These are phyloP conservation scores for Eupeodes luniger DNA, from an alignment of 2,888 invertebrate genomes.

Conservation along the genomic window DNA sequence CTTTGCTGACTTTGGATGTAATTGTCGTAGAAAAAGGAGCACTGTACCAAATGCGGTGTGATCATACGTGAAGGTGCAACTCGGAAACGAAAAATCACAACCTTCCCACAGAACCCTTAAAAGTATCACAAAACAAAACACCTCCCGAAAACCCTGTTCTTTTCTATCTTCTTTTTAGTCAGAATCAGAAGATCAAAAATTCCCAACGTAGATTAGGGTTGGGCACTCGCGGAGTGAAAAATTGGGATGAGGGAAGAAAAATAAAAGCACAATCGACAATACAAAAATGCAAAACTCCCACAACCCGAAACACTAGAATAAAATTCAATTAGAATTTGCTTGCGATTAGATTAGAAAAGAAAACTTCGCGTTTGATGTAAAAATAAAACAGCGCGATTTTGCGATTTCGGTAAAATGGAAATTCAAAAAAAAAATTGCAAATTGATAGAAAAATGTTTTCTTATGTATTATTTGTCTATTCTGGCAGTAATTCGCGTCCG, in stretches of 20 bases:
- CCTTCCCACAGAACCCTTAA: background rate
- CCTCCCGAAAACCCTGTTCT: background rate
- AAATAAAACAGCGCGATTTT: slow-evolving; percentile 1
- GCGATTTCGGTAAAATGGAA: background rate
- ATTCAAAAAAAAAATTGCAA: slow-evolving; percentile 33
- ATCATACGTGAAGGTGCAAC: slow-evolving; percentile 62
- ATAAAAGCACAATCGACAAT: slow-evolving; percentile 8
- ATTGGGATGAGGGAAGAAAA: background rate
- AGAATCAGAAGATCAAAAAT: background rate
- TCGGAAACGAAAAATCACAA: background rate
- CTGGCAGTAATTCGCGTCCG: slow-evolving; percentile 71
- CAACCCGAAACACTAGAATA: background rate
- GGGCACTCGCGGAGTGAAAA: slow-evolving; percentile 61
- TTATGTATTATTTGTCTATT: slow-evolving; percentile 29
- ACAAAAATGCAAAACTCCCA: background rate
- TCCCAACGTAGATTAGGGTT: slow-evolving; percentile 43
- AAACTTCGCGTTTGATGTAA: background rate
- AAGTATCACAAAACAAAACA: background rate
- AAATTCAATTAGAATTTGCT: background rate
- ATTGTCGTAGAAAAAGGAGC: slow-evolving; percentile 77
- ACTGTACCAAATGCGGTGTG: slow-evolving; percentile 72
- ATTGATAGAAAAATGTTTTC: slow-evolving; percentile 26
- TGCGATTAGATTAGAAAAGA: background rate
- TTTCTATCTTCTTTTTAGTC: background rate
- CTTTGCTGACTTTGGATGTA: slow-evolving; percentile 76